Evolutionary conservation across 2,113 vertebrate species (phyloP).

Genomic region (Takifugu bimaculatus): DNA sequence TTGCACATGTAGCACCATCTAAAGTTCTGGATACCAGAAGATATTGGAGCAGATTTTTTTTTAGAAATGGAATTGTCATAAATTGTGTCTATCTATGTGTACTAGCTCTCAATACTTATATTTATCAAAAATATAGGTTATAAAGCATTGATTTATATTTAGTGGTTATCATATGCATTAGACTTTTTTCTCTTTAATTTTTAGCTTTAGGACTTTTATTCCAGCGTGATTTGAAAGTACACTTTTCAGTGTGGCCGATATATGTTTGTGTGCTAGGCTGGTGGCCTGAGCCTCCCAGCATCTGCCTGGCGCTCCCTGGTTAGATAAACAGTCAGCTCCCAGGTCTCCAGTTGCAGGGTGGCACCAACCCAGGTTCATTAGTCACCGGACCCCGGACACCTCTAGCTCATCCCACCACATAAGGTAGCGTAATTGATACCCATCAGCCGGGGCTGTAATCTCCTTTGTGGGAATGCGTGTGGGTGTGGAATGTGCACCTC

Average conservation of each 20-base stretch:
- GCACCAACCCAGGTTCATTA: slow-evolving; percentile 67
- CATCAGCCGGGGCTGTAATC: slow-evolving; percentile 55
- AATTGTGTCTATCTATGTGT: too few relatives aligned
- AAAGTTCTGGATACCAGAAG: too few relatives aligned
- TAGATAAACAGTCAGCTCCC: slow-evolving; percentile 52
- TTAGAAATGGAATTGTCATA: too few relatives aligned
- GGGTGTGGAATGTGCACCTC: slow-evolving; percentile 44
- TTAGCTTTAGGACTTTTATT: neutral
- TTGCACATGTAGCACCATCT: too few relatives aligned
- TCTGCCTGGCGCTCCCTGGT: slow-evolving; percentile 59
- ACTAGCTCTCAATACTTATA: too few relatives aligned
- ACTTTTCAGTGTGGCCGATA: slow-evolving; percentile 14
- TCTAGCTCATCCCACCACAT: slow-evolving; percentile 70
- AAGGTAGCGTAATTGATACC: slow-evolving; percentile 70
- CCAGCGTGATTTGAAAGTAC: slow-evolving; percentile 28
- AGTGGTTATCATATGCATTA: too few relatives aligned
- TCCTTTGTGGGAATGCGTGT: slow-evolving; percentile 50
- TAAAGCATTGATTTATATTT: too few relatives aligned
- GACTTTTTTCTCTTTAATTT: neutral
- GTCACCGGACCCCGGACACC: slow-evolving; percentile 66
- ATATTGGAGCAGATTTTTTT: too few relatives aligned
- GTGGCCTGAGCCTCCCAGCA: slow-evolving; percentile 56
- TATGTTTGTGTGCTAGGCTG: slow-evolving; percentile 41
- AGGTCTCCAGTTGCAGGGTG: slow-evolving; percentile 58
- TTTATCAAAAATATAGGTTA: too few relatives aligned